Base-by-base conservation (phyloP, 2,797 vertebrate genomes). In the Peromyscus nudipes region DNA sequence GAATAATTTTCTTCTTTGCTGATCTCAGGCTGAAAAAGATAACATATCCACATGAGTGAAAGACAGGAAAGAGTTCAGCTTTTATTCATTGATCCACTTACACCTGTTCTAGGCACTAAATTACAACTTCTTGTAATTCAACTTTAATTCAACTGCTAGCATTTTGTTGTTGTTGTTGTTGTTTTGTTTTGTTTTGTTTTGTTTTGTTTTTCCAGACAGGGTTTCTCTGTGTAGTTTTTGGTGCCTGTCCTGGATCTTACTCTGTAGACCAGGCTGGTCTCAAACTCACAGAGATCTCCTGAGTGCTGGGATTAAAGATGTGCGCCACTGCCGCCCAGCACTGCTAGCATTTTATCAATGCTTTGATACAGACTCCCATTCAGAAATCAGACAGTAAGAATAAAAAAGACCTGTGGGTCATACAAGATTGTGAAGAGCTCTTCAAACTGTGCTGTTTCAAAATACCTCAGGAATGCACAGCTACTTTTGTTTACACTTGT, bases 21-120 rank as follows among this genome's bases (percentile, higher is more conserved):
- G 98, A 98, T 99, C 95, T 99, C 99, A 95, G 98, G 98, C 99
- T 99, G 94, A 65, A 98, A 98, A 97, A 98, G 34, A 98, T 1
- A 97, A 89, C 67, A 96, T 93, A 96, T 89, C 40, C 84, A 95
- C 81, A 93, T 96, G 88, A 98, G 67, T 93, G 37, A 98, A 96
- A 97, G 81, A 97, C 64, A 95, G 43, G 27, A 82, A 95, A 76
- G 40, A 17, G 17, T 76, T 57, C 57, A 37, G 79, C 69, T 83
- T 96, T 49, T 19, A 84, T 23, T 65, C 46, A 90, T 34, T 46
- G 27, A 69, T 82, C 46, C 67, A 89, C 13, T 12, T 82, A 94
- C 1, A 95, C 31, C 46, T 73, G 55, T 49, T 95, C 23, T 25
- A 71, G 29, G 16, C 65, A 93, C 43, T 87, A 75, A 89, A 29